Percentiles rank a stretch among this genome's conserved stretches.
Evolutionary conservation across 2,888 invertebrate species (phyloP).

Genomic region (Spodoptera exigua): DNA sequence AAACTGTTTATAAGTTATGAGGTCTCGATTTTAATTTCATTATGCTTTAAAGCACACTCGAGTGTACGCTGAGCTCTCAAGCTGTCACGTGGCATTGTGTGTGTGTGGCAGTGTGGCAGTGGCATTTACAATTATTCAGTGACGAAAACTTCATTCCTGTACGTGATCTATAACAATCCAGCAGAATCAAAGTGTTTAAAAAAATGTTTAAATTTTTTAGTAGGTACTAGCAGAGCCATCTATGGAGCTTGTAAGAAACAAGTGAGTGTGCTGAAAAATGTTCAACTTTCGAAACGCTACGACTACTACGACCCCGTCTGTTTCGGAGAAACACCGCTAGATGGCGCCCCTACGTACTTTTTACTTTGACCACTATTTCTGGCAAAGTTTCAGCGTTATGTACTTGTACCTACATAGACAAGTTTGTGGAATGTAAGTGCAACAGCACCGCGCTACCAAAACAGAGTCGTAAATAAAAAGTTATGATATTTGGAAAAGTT

Average conservation of each 20-base stretch:
- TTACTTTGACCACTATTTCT: not conserved
- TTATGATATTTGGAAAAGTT: slow-evolving; percentile 5
- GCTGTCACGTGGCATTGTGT: no score
- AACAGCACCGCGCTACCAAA: not conserved
- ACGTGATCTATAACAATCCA: no score
- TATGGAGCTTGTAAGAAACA: slow-evolving; percentile 58
- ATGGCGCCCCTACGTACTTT: slow-evolving; percentile 34
- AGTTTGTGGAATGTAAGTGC: not conserved
- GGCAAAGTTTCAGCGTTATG: no score
- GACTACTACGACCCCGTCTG: not conserved
- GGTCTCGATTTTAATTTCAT: no score
- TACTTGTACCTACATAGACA: not conserved
- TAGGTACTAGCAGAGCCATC: slow-evolving; percentile 60
- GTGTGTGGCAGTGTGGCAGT: no score
- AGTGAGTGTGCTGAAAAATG: slow-evolving; percentile 7
- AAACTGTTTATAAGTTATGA: no score
- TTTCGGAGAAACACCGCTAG: slow-evolving; percentile 24
- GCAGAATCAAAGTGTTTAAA: no score
- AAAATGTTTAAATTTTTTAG: no score
- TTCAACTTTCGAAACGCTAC: not conserved
- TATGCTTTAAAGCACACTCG: no score
- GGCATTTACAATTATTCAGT: no score
- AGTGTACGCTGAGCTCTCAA: no score
- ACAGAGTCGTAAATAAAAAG: slow-evolving; percentile 20
- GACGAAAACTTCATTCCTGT: no score